Conservation (phyloP, 1,140 invertebrate species). For the Caenorhabditis remanei region DNA sequence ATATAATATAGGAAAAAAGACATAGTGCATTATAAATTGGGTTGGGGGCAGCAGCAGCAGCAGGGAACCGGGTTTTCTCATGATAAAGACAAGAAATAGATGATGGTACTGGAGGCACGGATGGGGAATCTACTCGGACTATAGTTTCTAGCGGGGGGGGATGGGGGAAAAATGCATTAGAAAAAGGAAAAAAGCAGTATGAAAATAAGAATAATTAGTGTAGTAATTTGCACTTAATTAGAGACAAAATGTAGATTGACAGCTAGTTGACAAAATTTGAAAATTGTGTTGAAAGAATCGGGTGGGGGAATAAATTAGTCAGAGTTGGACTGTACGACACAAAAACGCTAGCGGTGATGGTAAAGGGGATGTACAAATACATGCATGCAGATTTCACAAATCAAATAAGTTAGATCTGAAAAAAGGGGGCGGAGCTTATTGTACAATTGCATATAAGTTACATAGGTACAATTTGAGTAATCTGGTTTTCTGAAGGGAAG, state of each 20-base stretch:
- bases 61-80: conserved; percentile 24
- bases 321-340: conserved; percentile 54
- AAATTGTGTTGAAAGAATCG: conserved; percentile 32
- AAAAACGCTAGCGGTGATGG: conserved; percentile 41
- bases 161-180: conserved; percentile 11
- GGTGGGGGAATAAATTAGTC: conserved; percentile 30
- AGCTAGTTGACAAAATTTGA: conserved; percentile 51
- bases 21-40: not conserved
- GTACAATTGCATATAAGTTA: conserved; percentile 53
- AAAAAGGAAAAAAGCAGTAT: conserved; percentile 23
- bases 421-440: not conserved
- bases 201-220: conserved; percentile 4
- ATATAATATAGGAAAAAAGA: not conserved
- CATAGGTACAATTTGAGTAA: conserved; percentile 30
- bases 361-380: conserved; percentile 42
- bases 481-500: not conserved
- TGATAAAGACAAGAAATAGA: conserved; percentile 41
- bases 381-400: conserved; percentile 56
- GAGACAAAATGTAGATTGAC: conserved; percentile 18
- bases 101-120: not conserved
- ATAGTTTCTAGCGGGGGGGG: conserved; percentile 6
- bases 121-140: conserved; percentile 24
- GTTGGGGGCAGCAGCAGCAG: not conserved
- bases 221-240: no score
- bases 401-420: conserved; percentile 53